phyloP scores from a whole-genome alignment of 2,113 vertebrate genomes.

The Oryctolagus cuniculus region DNA sequence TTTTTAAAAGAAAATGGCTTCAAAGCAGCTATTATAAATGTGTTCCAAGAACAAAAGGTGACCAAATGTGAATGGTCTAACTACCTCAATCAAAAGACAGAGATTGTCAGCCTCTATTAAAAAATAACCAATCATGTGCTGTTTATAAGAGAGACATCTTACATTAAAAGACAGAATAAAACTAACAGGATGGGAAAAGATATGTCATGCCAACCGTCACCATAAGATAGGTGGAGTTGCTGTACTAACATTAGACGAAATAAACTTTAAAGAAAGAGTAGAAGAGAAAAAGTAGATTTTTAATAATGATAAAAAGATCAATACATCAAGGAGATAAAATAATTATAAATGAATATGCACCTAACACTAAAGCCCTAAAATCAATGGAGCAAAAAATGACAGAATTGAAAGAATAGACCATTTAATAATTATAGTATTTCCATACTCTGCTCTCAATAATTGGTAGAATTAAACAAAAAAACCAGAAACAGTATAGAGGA shows the following conservation, averaged over 20 bases:
- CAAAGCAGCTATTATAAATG: slow-evolving; percentile 35
- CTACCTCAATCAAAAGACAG: not conserved
- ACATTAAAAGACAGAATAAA: not conserved
- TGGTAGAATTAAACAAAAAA: too few species aligned
- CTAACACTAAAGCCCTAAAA: too few species aligned
- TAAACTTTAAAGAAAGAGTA: not conserved
- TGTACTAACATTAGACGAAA: not conserved
- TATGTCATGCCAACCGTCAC: not conserved
- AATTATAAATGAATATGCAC: not conserved
- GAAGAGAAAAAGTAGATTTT: not conserved
- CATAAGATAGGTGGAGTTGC: not conserved
- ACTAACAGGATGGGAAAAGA: not conserved
- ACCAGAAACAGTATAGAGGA: too few species aligned
- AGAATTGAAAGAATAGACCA: not conserved
- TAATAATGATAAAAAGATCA: not conserved
- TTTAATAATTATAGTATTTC: not conserved
- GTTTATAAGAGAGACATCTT: not conserved
- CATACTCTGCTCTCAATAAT: not conserved
- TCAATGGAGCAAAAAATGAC: not conserved
- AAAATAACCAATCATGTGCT: not conserved
- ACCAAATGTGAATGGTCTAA: not conserved
- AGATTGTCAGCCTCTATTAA: not conserved
- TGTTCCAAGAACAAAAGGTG: not conserved
- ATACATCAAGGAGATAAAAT: not conserved
- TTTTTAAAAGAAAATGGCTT: not conserved